Evolutionary conservation across 2,888 invertebrate species (phyloP).

Genomic region (Aethes cnicana): DNA sequence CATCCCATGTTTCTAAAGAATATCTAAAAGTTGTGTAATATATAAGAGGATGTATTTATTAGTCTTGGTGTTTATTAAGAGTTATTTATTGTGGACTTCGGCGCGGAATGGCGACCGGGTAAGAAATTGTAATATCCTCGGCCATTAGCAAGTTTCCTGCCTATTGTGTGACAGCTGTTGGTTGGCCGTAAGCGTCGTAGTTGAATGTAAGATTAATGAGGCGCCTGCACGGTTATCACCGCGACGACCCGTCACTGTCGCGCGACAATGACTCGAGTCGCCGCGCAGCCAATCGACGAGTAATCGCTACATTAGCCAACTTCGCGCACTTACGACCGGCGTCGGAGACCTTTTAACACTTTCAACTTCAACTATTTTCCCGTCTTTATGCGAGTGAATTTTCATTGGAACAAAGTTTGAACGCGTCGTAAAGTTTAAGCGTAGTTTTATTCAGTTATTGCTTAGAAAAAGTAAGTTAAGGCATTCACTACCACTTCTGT

Average conservation of each 20-base stretch:
- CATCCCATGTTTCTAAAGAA: constrained; percentile 42
- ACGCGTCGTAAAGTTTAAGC: not conserved
- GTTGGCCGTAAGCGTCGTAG: constrained; percentile 49
- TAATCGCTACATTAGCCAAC: constrained; percentile 43
- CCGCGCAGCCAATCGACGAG: constrained; percentile 44
- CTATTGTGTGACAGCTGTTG: constrained; percentile 52
- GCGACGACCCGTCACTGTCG: constrained; percentile 59
- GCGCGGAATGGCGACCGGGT: constrained; percentile 40
- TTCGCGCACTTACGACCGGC: constrained; percentile 4
- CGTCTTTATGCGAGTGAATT: constrained; percentile 4
- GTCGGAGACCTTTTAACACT: not conserved
- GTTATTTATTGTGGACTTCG: constrained; percentile 8
- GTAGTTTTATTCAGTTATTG: not conserved
- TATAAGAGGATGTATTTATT: constrained; percentile 42
- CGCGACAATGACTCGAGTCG: constrained; percentile 50
- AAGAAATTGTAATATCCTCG: constrained; percentile 69
- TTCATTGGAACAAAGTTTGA: constrained; percentile 9
- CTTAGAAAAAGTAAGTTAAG: too few relatives aligned
- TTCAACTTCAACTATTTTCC: constrained; percentile 2
- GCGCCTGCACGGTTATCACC: constrained; percentile 53
- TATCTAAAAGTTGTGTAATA: constrained; percentile 37
- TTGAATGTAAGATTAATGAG: constrained; percentile 77
- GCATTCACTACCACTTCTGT: too few relatives aligned
- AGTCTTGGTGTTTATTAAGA: constrained; percentile 36
- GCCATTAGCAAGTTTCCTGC: constrained; percentile 68